Base-by-base conservation (phyloP, 2,888 invertebrate species). In the Formica aserva region DNA sequence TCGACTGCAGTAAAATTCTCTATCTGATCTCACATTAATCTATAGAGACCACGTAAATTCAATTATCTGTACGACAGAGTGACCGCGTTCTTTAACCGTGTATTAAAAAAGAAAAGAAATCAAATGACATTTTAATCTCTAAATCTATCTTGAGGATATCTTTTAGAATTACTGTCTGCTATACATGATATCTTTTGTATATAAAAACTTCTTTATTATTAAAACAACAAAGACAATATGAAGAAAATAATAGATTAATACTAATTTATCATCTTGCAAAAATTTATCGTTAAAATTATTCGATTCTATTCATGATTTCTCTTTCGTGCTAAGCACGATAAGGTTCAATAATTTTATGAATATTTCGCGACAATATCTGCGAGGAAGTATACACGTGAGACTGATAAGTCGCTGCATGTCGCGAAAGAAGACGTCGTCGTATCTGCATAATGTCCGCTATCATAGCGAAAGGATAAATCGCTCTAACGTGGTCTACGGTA, bases 391-490 rank as follows among this genome's bases (percentile, higher is more conserved):
- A 38, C 82, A 85, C 84, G 87, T 57, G 83, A 89, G 77, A 48
- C 77, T 86, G 87, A 88, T 88, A 88, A 88, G 88, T 86, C 72
- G 72, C 72, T 45, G 45, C 35, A 15, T 11, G 15, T 52, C 26
- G 52, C 62, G 29, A 41, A 71, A 77, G 80, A 81, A 66, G 84
- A 78, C 78, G 41, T 84, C 74, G 83, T 72, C 55, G 76, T 74
- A 90, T 89, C 87, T 88, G 71, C 88, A 88, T 89, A 90, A 90
- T 88, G 84, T 80, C 32, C 67, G 72, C 74, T 72, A 88, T 89
- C 89, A 84, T 86, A 84, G 75, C 32, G 69, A 67, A n/a, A n/a
- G 52, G 72, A 90, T 89, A 89, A 90, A 90, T 90, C 83, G 85
- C 63, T 3, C 65, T 69, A 83, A 85, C 85, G 89, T 86, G 86